Evolutionary conservation across 2,113 vertebrate genomes (phyloP).

Genomic region (Podocnemis expansa): DNA sequence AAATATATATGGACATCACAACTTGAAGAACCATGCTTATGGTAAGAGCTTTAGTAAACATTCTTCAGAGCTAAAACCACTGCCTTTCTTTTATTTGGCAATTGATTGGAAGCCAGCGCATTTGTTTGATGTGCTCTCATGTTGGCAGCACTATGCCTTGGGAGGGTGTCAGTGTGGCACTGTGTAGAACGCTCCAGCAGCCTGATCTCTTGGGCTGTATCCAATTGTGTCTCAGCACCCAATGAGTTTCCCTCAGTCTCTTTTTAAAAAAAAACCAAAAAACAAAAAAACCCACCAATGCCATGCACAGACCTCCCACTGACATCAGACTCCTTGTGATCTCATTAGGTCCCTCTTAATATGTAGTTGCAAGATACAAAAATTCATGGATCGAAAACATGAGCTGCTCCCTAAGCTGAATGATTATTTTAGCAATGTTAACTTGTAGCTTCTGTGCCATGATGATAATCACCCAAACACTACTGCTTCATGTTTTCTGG

Average conservation of each 20-base stretch:
- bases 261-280: too few relatives aligned
- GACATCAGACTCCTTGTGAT: background rate
- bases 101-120: background rate
- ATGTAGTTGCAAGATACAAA: background rate
- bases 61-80: background rate
- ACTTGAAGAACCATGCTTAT: background rate
- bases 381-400: background rate
- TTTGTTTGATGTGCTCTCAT: background rate
- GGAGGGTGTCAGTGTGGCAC: background rate
- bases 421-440: background rate
- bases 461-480: background rate
- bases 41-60: background rate
- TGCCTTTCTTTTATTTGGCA: background rate
- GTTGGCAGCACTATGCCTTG: background rate
- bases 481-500: background rate
- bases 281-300: background rate
- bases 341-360: background rate
- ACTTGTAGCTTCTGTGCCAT: background rate
- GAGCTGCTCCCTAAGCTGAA: background rate
- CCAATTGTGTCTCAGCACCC: background rate
- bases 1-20: background rate
- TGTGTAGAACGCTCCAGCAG: background rate
- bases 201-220: background rate
- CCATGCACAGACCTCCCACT: background rate
- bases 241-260: background rate